Evolutionary conservation across 2,113 vertebrate species (phyloP).

Genomic region (Elgaria multicarinata): DNA sequence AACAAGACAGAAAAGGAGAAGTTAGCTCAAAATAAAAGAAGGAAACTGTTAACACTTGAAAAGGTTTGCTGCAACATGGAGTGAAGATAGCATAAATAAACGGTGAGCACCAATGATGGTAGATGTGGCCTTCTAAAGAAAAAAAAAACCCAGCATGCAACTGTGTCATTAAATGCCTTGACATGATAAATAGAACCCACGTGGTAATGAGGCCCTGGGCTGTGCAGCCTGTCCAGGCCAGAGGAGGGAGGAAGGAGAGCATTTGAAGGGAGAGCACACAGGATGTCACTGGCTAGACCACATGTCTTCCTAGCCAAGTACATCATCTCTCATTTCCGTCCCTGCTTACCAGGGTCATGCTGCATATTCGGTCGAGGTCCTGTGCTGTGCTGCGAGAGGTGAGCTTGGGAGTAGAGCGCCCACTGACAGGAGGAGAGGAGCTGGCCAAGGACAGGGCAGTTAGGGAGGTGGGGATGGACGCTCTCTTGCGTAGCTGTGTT

Average conservation of each 20-base stretch:
- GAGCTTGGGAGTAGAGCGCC: slow-evolving; percentile 91
- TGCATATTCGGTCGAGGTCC: slow-evolving; percentile 94
- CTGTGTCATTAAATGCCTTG: background rate
- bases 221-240: background rate
- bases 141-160: background rate
- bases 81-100: background rate
- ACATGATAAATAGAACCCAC: background rate
- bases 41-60: slow-evolving; percentile 10
- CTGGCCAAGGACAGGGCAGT: slow-evolving; percentile 93
- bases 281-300: background rate
- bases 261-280: background rate
- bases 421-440: slow-evolving; percentile 87
- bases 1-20: slow-evolving; percentile 71
- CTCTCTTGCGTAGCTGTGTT: slow-evolving; percentile 86
- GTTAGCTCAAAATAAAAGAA: slow-evolving; percentile 57
- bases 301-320: background rate
- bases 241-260: background rate
- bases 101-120: background rate
- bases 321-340: rapidly evolving
- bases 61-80: background rate
- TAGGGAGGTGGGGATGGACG: slow-evolving; percentile 91
- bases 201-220: background rate
- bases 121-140: background rate
- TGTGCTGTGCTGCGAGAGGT: slow-evolving; percentile 88
- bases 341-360: slow-evolving; percentile 90